Evolutionary conservation across 37 sponge, comb jelly and placozoan genomes (phyloP).

Genomic region (Bolinopsis microptera): DNA sequence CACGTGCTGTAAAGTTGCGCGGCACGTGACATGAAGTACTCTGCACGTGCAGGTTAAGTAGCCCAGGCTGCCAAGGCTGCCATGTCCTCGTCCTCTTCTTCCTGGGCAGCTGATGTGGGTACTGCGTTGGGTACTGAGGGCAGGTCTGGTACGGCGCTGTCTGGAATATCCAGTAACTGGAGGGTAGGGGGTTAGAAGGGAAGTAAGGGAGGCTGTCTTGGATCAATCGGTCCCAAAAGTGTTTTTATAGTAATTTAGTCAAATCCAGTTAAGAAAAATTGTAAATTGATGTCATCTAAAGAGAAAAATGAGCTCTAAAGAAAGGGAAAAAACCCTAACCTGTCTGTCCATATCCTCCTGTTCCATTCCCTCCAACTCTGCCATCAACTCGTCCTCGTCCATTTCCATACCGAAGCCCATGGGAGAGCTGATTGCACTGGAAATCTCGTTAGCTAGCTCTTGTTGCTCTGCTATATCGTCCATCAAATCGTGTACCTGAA

Average conservation of each 20-base stretch:
- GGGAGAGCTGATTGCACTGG: constrained; percentile 79
- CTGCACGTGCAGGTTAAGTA: background rate
- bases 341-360: constrained; percentile 89
- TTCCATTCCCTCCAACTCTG: constrained; percentile 93
- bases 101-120: background rate
- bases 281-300: too few relatives aligned
- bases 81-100: constrained; percentile 60
- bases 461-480: constrained; percentile 96
- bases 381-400: constrained; percentile 86
- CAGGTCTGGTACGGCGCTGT: background rate
- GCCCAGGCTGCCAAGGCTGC: constrained; percentile 62
- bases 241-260: too few relatives aligned
- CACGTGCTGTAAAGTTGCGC: background rate
- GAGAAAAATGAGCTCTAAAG: too few relatives aligned
- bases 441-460: constrained; percentile 91
- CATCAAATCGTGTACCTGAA: constrained; percentile 71
- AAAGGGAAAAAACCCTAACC: too few relatives aligned
- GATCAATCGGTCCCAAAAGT: too few relatives aligned
- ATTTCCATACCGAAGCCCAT: constrained; percentile 78
- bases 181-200: too few relatives aligned
- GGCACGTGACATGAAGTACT: too few relatives aligned
- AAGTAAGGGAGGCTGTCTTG: too few relatives aligned
- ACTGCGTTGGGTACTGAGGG: constrained; percentile 10
- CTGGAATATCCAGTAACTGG: background rate
- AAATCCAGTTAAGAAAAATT: too few relatives aligned